Conservation (phyloP, 1,140 invertebrate species). For the Triops longicaudatus region DNA sequence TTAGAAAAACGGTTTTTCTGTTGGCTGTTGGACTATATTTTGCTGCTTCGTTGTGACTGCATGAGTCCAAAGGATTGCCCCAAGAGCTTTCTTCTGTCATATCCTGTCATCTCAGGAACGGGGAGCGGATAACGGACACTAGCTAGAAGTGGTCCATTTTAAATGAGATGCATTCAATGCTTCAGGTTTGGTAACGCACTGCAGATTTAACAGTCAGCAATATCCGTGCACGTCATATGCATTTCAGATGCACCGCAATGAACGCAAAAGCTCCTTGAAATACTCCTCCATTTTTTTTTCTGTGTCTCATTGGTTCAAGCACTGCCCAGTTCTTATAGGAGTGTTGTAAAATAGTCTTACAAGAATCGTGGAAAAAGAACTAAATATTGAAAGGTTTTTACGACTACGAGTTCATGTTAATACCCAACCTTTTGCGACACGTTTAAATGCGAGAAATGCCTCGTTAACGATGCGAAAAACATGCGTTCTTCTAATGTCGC, state of each 20-base stretch:
- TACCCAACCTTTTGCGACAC: neutral
- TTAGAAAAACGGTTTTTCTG: neutral
- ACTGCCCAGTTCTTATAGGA: neutral
- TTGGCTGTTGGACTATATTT: neutral
- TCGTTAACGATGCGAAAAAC: neutral
- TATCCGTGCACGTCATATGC: neutral
- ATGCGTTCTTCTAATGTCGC: too few relatives aligned
- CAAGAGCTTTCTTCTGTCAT: neutral
- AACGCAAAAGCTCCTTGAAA: neutral
- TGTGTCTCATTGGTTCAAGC: neutral
- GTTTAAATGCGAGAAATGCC: neutral
- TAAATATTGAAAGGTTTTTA: neutral
- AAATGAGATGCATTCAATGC: neutral
- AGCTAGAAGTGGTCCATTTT: neutral
- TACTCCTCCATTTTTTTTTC: neutral
- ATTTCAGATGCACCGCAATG: conserved; percentile 3
- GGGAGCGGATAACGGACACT: neutral
- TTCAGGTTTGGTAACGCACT: neutral
- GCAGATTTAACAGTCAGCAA: neutral
- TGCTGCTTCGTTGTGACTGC: neutral
- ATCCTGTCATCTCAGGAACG: conserved; percentile 11
- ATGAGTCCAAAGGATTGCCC: neutral
- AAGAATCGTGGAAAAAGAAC: neutral
- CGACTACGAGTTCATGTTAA: neutral
- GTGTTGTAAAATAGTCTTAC: neutral